Base-by-base conservation (phyloP, 2,888 invertebrate genomes). In the Incurvaria masculella region DNA sequence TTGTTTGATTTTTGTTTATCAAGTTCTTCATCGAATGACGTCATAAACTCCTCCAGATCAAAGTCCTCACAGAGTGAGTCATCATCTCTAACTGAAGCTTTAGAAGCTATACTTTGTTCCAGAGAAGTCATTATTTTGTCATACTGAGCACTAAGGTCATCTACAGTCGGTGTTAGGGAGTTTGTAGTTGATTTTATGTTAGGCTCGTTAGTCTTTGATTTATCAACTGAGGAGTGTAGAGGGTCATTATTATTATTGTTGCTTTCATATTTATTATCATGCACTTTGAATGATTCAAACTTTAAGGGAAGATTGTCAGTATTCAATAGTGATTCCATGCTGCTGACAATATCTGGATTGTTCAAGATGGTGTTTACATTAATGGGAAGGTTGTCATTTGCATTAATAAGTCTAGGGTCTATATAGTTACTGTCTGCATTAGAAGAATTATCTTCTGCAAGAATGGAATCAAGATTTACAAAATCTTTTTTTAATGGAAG, bases 331-430 rank as follows among this genome's bases (percentile, higher is more conserved):
- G 79, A 79, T 61, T 79, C 79, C 72, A 78, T 74, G 56, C 79
- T 79, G 58, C 79, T 79, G 42, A 79, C 72, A 21, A 79, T 75
- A 51, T 76, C 79, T 17, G 79, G 76, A 54, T 79, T 79, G 57
- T 79, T 74, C 54, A 76, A 59, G 55, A 80, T 70, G 21, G 74
- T 80, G 53, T 74, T 78, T 17, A 80, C 76, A 58, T 78, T 79
- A 33, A 87, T 82, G 17, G 85, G 81, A 45, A 87, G 70, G 69
- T 87, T 86, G 64, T 87, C 87, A 63, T 83, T 84, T 68, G 84
- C 84, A 64, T 88, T 87, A 49, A 87, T 87, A 49, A 87, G 72
- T 56, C 79, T 70, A 21, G 82, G 82, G 61, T 84, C 83, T 51
- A 83, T 78, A 52, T 78, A 78, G 61, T 71, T 75, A 61, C 78